A percentile compares a stretch with the other conserved stretches of the same genome.
Evolutionary conservation across 2,797 vertebrate genomes (phyloP).

Genomic region (Peromyscus nudipes): DNA sequence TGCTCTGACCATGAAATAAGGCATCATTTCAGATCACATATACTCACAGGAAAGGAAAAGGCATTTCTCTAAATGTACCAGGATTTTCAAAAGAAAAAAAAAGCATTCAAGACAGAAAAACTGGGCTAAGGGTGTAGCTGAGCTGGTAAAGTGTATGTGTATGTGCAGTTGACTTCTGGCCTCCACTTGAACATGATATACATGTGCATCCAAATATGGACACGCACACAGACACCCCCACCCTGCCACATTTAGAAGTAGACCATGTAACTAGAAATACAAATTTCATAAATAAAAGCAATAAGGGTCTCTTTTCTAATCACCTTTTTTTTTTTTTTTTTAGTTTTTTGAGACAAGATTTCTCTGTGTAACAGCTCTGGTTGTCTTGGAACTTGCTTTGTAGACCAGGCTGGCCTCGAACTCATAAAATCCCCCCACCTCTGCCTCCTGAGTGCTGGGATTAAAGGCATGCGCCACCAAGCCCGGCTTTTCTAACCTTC

Average conservation of each 20-base stretch:
- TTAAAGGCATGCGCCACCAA: neutral
- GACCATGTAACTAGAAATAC: neutral
- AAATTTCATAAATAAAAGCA: neutral
- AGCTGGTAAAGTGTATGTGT: neutral
- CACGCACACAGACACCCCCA: neutral
- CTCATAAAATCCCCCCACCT: neutral
- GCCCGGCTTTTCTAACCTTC: neutral
- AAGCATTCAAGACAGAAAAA: neutral
- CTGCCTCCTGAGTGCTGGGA: neutral
- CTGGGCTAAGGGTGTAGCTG: neutral
- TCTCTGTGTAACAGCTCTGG: neutral
- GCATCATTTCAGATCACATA: neutral
- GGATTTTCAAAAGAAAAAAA: neutral
- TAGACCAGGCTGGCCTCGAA: neutral
- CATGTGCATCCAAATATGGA: neutral
- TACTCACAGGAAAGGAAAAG: neutral
- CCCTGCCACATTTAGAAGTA: neutral
- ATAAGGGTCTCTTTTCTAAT: neutral
- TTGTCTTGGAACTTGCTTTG: neutral
- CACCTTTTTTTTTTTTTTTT: neutral
- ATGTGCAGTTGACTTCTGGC: neutral
- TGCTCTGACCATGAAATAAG: neutral
- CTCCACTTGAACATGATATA: neutral
- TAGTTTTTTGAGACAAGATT: neutral
- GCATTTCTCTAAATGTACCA: neutral